Evolutionary conservation across 2,797 vertebrate species (phyloP).

Genomic region (Limnodromus scolopaceus): DNA sequence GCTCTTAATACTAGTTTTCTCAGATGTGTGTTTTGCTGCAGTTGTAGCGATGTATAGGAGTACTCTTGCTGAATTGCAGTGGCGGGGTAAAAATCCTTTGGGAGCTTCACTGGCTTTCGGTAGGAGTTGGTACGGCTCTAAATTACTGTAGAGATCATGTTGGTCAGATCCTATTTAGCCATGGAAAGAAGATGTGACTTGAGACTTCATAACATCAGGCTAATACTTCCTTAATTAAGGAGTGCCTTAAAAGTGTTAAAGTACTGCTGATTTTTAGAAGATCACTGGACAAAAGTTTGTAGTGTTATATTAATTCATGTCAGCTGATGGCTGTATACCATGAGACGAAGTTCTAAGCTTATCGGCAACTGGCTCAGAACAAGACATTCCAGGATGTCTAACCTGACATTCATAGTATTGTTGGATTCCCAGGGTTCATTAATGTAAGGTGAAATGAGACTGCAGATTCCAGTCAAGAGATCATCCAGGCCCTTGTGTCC

Average conservation of each 20-base stretch:
- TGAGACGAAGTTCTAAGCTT: not conserved
- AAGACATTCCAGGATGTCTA: not conserved
- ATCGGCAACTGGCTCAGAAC: not conserved
- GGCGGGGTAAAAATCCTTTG: not conserved
- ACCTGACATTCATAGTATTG: not conserved
- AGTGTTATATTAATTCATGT: rapidly evolving
- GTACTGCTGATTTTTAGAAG: not conserved
- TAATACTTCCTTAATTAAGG: not conserved
- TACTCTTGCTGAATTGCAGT: not conserved
- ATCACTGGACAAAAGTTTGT: not conserved
- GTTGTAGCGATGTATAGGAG: not conserved
- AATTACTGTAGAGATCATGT: not conserved
- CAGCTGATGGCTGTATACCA: not conserved
- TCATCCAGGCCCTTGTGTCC: not conserved
- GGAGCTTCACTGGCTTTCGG: not conserved
- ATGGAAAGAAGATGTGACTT: not conserved
- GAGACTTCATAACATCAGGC: not conserved
- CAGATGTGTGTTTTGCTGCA: not conserved
- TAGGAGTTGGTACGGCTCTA: not conserved
- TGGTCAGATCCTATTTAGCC: not conserved
- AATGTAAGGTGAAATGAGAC: not conserved
- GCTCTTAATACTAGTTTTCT: not conserved
- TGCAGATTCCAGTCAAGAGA: not conserved
- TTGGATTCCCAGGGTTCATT: not conserved
- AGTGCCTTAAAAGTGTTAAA: not conserved